These are phyloP conservation scores for Apamea crenata DNA, from an alignment of 2,888 invertebrate species.

Conservation along the genomic window DNA sequence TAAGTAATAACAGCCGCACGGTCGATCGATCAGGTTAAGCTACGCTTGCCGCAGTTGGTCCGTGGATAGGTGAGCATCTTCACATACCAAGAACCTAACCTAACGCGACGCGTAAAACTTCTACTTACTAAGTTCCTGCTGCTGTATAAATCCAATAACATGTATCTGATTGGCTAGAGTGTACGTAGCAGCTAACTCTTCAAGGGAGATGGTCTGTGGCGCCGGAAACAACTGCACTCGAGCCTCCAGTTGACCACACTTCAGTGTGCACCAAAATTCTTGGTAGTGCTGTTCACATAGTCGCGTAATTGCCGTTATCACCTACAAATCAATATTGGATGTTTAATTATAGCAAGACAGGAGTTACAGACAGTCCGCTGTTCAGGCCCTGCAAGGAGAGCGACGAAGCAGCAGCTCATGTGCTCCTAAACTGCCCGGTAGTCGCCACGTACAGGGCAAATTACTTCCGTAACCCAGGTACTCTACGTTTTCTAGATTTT, in stretches of 20 bases:
- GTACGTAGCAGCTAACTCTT: slow-evolving; percentile 90
- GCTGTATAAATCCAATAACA: slow-evolving; percentile 96
- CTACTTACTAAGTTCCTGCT: slow-evolving; percentile 93
- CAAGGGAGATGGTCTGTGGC: slow-evolving; percentile 91
- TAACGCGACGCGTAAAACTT: not conserved
- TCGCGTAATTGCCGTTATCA: slow-evolving; percentile 80
- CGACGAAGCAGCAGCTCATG: not conserved
- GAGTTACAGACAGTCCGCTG: not conserved
- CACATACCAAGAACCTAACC: too few species aligned
- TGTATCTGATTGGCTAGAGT: slow-evolving; percentile 93
- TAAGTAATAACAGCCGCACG: not conserved
- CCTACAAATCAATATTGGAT: slow-evolving; percentile 68
- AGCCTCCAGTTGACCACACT: slow-evolving; percentile 86
- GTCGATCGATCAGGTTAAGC: not conserved
- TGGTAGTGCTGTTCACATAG: slow-evolving; percentile 87
- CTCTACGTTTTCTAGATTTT: not conserved
- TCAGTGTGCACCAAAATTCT: slow-evolving; percentile 86
- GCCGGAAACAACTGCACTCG: slow-evolving; percentile 86
- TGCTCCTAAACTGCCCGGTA: not conserved
- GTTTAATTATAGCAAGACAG: not conserved
- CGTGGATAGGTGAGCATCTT: not conserved
- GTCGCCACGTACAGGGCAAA: not conserved
- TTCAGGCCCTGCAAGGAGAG: not conserved
- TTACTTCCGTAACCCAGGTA: too few species aligned
- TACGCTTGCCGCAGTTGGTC: not conserved